phyloP scores from a whole-genome alignment of 2,888 invertebrate genomes.

The Epistrophe eligans region DNA sequence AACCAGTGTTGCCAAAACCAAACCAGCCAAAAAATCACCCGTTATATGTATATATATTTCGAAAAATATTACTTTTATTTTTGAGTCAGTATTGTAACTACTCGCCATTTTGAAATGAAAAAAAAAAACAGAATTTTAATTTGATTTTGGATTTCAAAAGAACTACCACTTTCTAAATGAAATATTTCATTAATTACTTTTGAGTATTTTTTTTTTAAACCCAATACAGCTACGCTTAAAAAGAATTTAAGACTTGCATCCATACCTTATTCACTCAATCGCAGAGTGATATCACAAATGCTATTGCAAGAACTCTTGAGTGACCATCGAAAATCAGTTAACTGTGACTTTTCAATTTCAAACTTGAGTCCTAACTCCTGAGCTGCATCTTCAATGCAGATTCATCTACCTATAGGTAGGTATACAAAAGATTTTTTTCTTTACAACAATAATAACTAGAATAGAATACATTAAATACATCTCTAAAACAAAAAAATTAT shows the following conservation, averaged over 20 bases:
- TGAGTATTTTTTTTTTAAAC: neutral
- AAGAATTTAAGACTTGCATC: too few species aligned
- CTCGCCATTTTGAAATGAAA: too few species aligned
- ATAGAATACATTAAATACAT: neutral
- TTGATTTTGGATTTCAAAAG: too few species aligned
- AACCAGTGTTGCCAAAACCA: too few species aligned
- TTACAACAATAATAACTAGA: conserved; percentile 46
- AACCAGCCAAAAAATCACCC: too few species aligned
- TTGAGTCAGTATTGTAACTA: too few species aligned
- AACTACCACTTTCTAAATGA: too few species aligned
- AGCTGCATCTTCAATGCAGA: conserved; percentile 43
- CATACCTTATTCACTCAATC: neutral
- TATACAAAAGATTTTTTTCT: neutral
- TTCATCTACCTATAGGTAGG: neutral
- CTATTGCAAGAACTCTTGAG: conserved; percentile 18
- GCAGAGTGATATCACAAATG: conserved; percentile 46
- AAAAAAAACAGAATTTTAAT: too few species aligned
- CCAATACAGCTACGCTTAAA: too few species aligned
- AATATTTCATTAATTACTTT: too few species aligned
- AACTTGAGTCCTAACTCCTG: conserved; percentile 1
- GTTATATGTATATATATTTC: too few species aligned
- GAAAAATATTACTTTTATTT: too few species aligned
- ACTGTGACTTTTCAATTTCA: conserved; percentile 48
- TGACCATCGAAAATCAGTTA: conserved; percentile 52
- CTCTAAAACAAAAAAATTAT: conserved; percentile 37